Evolutionary conservation across 2,113 vertebrate genomes (phyloP), one percentile per base, ranked within the genome.

Genomic region (Antechinus stuartii): DNA sequence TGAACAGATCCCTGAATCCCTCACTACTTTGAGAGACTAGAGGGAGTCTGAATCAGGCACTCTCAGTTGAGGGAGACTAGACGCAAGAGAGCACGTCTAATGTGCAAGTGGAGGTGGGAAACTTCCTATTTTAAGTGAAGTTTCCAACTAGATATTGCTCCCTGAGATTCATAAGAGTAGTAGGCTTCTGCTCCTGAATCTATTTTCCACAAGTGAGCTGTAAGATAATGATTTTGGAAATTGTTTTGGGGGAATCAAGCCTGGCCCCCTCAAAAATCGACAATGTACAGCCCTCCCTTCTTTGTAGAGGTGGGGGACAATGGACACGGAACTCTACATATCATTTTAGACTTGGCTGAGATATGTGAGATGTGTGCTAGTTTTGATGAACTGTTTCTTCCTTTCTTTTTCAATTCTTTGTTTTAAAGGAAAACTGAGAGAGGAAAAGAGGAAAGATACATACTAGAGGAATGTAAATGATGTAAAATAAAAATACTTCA

Each of bases 71-170:
- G 22, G 26, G 54, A 53, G 50, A 61, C 46, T 8, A 91, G 92
- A n/a, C 91, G 14, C 19, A 35, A 47, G 52, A 3, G 8, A 7
- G 25, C 27, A 22, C n/a, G 12, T 84, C 5, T 47, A 35, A 23
- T 4, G 23, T 10, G 55, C 1, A 1, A 0, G 2, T 6, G 22
- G 30, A 11, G 26, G 22, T 0, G 35, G 68, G 1, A 9, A n/a
- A 22, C 26, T 89, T 24, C 61, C 90, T 68, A 7, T 68, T 56
- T 16, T 93, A 90, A 11, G 57, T 47, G 68, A 50, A 92, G 46
- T 52, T 4, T 3, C 76, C 27, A 84, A 90, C 3, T 5, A 26
- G 12, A 3, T 14, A 30, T 0, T 1, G 61, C 27, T 91, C 76
- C 90, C 24, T 50, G 14, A 27, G 27, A 90, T 95, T 68, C 25